Evolutionary conservation across 92 coral and sea anemone species (phyloP).

Genomic region (Desmophyllum pertusum): DNA sequence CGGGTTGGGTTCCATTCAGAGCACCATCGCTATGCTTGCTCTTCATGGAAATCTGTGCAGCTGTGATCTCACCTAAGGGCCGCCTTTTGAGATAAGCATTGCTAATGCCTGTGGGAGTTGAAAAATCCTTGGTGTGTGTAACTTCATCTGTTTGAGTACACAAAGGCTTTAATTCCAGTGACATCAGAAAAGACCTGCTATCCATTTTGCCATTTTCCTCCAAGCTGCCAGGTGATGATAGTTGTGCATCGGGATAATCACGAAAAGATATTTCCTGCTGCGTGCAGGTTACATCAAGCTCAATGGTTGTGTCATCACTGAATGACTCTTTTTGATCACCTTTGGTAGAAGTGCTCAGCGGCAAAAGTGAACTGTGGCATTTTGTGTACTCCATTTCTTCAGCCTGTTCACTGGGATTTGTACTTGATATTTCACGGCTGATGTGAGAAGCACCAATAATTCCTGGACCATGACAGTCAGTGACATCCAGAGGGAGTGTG

Average conservation of each 20-base stretch:
- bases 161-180: background rate
- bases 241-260: background rate
- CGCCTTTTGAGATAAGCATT: background rate
- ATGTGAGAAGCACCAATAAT: background rate
- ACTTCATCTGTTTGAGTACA: background rate
- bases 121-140: background rate
- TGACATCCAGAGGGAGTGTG: background rate
- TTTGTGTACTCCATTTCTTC: slow-evolving; percentile 40
- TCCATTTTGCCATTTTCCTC: slow-evolving; percentile 16
- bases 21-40: background rate
- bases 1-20: background rate
- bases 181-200: slow-evolving; percentile 26
- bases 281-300: slow-evolving; percentile 28
- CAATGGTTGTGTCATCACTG: background rate
- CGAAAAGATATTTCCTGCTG: slow-evolving; percentile 11
- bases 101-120: background rate
- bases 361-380: slow-evolving; percentile 17
- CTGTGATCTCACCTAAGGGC: slow-evolving; percentile 35
- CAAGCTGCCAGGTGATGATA: background rate
- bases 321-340: slow-evolving; percentile 21
- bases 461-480: background rate
- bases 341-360: background rate
- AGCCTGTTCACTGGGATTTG: background rate
- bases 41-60: background rate
- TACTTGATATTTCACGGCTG: background rate